Evolutionary conservation across 2,888 invertebrate species (phyloP), one percentile per base, ranked within the genome.

Genomic region (Unio delphinus): DNA sequence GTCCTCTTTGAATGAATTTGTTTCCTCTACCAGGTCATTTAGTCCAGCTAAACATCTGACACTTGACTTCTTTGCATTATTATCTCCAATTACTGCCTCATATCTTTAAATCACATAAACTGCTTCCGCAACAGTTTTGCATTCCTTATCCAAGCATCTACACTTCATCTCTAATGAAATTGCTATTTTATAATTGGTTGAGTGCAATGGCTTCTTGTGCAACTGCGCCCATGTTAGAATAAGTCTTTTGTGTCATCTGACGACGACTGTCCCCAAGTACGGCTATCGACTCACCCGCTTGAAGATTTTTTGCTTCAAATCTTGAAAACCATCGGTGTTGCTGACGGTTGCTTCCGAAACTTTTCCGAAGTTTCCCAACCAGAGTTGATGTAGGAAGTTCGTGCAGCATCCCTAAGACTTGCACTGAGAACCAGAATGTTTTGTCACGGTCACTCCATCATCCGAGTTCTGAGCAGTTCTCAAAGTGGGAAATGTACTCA

Each of bases 121-220:
- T 60, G 60, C 28, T 17, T 28, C 60, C 18, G 23, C 60, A 60
- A 23, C 60, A 60, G 60, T 60, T 26, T 60, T 26, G 60, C 60
- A 4, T 60, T 28, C 60, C 28, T 1, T 60, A 23, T 28, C 0
- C 7, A 17, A 11, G 23, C 23, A 26, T 23, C 0, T 26, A 4
- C 17, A 28, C 30, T 26, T 23, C 23, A 18, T 60, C 60, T 23
- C 23, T 6, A 60, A 6, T 60, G 17, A 23, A 28, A 23, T 28
- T 26, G 60, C 28, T 28, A 5, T 60, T 17, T 0, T 17, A 26
- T 23, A 23, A 60, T 60, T 28, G 8, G 60, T 28, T 3, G 0
- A 4, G 26, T 60, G 5, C 26, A 60, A 28, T 18, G 60, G 23
- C 26, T 26, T 60, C 8, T 23, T 28, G 60, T 6, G 60, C 28